Base-by-base conservation (phyloP, 2,797 vertebrate genomes). In the Catamblyrhynchus diadema region DNA sequence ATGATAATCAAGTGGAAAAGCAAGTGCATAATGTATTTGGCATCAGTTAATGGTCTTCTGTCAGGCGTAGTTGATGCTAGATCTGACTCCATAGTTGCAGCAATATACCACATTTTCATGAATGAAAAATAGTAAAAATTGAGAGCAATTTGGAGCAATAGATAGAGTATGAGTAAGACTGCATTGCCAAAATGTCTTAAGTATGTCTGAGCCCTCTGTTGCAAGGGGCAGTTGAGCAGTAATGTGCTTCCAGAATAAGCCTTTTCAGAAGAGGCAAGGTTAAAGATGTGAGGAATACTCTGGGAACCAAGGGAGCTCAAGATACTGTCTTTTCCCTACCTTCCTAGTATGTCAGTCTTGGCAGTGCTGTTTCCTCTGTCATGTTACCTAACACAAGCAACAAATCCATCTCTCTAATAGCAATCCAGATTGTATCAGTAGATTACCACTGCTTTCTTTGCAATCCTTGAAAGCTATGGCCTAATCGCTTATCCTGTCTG, bases 351-450 rank as follows among this genome's bases (percentile, higher is more conserved):
- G 47, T 56, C 67, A 44, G 42, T 86, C 60, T 69, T 51, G 32
- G 56, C 59, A 51, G 21, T 59, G 42, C 57, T 88, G 37, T 47
- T 80, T 83, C 56, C 54, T 62, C 83, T 89, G 71, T 79, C 64
- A 6, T 22, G 33, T 92, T 91, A 65, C 66, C 47, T 59, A 91
- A 85, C 19, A 8, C 33, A 73, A 73, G 41, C 74, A 95, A 25
- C 60, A 96, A 87, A 89, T 96, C 70, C 71, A 56, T 35, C 51
- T 79, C 74, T 81, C 35, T 51, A n/a, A 30, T 18, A 70, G 62
- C 78, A 83, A 86, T 66, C 60, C 85, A 84, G 80, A 56, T 81
- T 93, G 42, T 87, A 82, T 90, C 87, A 51, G 30, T 91, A 94
- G 93, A 88, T 96, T 90, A 86, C 39, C 7, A 35, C 54, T 86